Conservation (phyloP, 2,888 invertebrate genomes). For the Cheilosia scutellata region DNA sequence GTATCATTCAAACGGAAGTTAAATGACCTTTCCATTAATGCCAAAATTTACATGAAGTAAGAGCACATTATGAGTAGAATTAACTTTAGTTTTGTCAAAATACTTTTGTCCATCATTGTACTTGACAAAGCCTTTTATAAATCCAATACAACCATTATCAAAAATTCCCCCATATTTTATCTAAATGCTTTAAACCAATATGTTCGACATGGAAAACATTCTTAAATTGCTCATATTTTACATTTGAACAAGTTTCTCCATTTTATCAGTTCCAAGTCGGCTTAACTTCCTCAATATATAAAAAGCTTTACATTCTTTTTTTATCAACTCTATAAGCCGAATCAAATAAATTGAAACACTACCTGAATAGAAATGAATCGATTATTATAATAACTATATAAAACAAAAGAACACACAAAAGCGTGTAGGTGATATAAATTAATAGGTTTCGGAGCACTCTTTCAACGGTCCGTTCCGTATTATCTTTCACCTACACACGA, state of each 20-base stretch:
- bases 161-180: too few relatives aligned
- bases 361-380: conserved; percentile 38
- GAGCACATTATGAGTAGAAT: too few relatives aligned
- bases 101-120: too few relatives aligned
- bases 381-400: conserved; percentile 25
- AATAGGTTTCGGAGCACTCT: conserved; percentile 12
- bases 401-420: conserved; percentile 50
- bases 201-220: conserved; percentile 15
- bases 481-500: conserved; percentile 42
- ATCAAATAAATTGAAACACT: conserved; percentile 50
- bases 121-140: too few relatives aligned
- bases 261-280: not conserved
- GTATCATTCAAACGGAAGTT: too few relatives aligned
- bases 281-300: conserved; percentile 48
- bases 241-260: conserved; percentile 46
- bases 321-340: not conserved
- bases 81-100: too few relatives aligned
- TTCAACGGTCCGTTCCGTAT: conserved; percentile 2
- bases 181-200: not conserved
- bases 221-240: conserved; percentile 45
- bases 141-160: too few relatives aligned
- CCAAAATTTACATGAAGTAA: too few relatives aligned
- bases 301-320: conserved; percentile 34
- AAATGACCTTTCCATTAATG: too few relatives aligned
- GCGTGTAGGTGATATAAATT: conserved; percentile 47